Base-by-base conservation (phyloP, 2,797 vertebrate genomes). In the Myripristis murdjan region DNA sequence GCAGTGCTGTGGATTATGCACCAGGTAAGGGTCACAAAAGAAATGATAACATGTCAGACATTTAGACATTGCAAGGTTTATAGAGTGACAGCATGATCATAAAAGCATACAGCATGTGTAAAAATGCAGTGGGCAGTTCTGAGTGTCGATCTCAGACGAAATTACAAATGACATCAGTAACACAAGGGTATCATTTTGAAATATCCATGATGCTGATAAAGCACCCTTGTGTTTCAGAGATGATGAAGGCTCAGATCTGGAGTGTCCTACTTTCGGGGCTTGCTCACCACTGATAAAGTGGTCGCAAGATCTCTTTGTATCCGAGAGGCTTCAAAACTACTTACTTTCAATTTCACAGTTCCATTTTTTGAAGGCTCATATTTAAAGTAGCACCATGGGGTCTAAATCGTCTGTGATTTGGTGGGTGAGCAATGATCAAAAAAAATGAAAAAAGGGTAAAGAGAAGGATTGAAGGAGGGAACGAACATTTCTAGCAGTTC, bases 261-360 rank as follows among this genome's bases (percentile, higher is more conserved):
- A 6, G 22, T 83, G 83, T 9, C 79, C 75, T 82, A 82, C 59
- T 88, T 92, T 83, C 43, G 3, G 7, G 41, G 51, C 47, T 35
- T 51, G 49, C 65, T 35, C 49, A 18, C 53, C 52, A 43, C 75
- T 73, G 60, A 73, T 55, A 51, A 79, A 77, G 72, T 20, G 7
- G 47, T 63, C 24, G 57, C 2, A 23, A 2, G 18, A 48, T 48
- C 3, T 8, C 26, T 69, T 58, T 11, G 23, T 22, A n/a, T 62
- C 61, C 51, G 3, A 39, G 57, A 54, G 11, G 15, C 73, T 79
- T 22, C 1, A 35, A 62, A 69, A 14, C 1, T 0, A 51, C 37
- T 15, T 49, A 62, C 16, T 8, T 16, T 47, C 16, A 6, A 2
- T 68, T 64, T 23, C 18, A 35, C 0, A 20, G 24, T 22, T 43